These are phyloP conservation scores for Itoplectis maculator DNA, from an alignment of 2,888 invertebrate species.

Conservation along the genomic window DNA sequence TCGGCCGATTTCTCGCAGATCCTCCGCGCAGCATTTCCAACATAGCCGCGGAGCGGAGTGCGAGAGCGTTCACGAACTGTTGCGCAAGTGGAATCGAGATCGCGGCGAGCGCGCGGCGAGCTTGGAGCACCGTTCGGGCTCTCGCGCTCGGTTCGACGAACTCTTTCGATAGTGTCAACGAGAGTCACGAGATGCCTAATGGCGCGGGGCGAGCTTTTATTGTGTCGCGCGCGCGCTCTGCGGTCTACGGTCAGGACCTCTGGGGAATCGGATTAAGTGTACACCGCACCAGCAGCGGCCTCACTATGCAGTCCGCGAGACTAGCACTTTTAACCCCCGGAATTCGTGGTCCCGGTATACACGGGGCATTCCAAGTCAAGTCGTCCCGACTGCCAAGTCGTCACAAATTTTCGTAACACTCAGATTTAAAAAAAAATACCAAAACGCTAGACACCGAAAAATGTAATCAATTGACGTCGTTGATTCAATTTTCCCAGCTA, in stretches of 20 bases:
- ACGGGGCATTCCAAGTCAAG: background rate
- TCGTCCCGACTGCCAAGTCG: background rate
- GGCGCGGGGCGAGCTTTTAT: constrained; percentile 43
- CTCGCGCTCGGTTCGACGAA: constrained; percentile 59
- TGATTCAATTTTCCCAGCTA: too few species aligned
- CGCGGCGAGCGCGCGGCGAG: constrained; percentile 38
- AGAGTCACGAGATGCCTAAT: constrained; percentile 63
- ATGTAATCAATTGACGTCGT: too few species aligned
- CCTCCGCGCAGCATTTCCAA: constrained; percentile 56
- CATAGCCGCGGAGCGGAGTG: constrained; percentile 56
- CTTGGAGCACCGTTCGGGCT: constrained; percentile 29
- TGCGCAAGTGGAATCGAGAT: constrained; percentile 69
- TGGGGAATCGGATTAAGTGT: constrained; percentile 16
- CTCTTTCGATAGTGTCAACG: constrained; percentile 69
- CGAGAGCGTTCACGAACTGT: constrained; percentile 69
- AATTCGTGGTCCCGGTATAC: background rate
- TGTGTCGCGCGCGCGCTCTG: constrained; percentile 38
- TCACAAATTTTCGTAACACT: too few species aligned
- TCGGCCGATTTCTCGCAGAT: constrained; percentile 64
- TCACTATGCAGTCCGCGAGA: background rate
- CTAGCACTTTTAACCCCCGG: background rate
- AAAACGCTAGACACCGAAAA: too few species aligned
- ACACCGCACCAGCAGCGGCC: too few species aligned
- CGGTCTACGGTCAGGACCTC: constrained; percentile 33
- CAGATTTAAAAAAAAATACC: too few species aligned